A percentile compares a stretch with the other conserved stretches of the same genome.
phyloP scores from a whole-genome alignment of 2,888 invertebrate species.

The Lutraria lutraria region DNA sequence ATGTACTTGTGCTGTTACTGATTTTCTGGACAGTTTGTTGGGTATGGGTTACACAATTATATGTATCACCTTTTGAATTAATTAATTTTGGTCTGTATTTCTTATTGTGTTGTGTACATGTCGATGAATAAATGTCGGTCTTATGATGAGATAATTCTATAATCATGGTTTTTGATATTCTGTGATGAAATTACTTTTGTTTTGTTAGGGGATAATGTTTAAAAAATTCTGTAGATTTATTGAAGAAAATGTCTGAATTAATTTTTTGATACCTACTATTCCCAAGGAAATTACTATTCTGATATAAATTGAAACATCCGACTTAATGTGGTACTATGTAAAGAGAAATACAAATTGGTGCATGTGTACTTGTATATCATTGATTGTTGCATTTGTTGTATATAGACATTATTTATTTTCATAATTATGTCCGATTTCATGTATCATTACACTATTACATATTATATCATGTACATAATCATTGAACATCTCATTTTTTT shows the following conservation, averaged over 20 bases:
- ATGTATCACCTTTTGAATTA: background rate
- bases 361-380: background rate
- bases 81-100: background rate
- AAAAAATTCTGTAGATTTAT: no score
- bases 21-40: background rate
- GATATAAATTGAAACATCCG: no score
- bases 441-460: background rate
- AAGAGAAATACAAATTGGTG: no score
- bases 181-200: no score
- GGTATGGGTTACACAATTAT: background rate
- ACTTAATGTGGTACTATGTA: no score
- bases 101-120: background rate
- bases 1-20: background rate
- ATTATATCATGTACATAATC: background rate
- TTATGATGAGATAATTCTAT: background rate
- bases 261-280: no score
- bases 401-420: constrained; percentile 50
- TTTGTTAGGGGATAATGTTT: no score
- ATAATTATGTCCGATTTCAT: constrained; percentile 16
- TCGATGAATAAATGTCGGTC: background rate
- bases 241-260: no score
- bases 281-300: no score
- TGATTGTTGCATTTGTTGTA: constrained; percentile 31
- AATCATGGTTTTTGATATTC: no score
- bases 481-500: background rate